These are phyloP conservation scores for Synanthedon andrenaeformis DNA, from an alignment of 2,888 invertebrate genomes.

Conservation along the genomic window DNA sequence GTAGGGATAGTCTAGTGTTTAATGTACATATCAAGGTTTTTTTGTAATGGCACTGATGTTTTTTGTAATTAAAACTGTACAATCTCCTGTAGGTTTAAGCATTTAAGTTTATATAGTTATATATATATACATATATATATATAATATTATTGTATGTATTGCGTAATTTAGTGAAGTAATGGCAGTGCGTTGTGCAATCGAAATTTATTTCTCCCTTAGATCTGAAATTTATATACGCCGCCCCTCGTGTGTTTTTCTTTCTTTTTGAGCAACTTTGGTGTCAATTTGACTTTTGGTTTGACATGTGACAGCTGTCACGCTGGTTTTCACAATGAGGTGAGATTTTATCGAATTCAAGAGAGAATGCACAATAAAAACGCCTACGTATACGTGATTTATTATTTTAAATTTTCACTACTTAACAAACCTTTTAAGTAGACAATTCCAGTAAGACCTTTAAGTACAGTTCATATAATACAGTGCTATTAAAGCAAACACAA, in stretches of 20 bases:
- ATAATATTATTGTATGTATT: constrained; percentile 7
- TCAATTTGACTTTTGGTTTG: no score
- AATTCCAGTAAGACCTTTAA: no score
- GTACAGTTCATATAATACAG: no score
- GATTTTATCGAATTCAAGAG: no score
- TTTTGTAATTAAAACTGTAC: constrained; percentile 31
- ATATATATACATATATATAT: constrained; percentile 1
- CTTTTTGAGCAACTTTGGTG: no score
- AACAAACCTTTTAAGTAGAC: no score
- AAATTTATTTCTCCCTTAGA: constrained; percentile 26
- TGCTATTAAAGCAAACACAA: no score
- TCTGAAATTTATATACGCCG: constrained; percentile 21
- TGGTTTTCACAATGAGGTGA: constrained; percentile 1
- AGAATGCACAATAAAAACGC: no score
- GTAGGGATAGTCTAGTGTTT: constrained; percentile 24
- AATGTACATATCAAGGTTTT: constrained; percentile 61
- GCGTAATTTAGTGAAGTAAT: constrained; percentile 13
- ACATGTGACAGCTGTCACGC: not conserved
- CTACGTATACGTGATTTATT: no score
- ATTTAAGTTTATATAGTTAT: constrained; percentile 35
- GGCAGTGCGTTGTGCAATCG: constrained; percentile 43
- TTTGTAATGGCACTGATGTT: constrained; percentile 36
- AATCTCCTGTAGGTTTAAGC: constrained; percentile 35
- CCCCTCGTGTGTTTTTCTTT: no score
- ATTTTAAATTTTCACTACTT: no score